These are phyloP conservation scores for Danaus chrysippus DNA, from an alignment of 2,888 invertebrate genomes.

Conservation along the genomic window DNA sequence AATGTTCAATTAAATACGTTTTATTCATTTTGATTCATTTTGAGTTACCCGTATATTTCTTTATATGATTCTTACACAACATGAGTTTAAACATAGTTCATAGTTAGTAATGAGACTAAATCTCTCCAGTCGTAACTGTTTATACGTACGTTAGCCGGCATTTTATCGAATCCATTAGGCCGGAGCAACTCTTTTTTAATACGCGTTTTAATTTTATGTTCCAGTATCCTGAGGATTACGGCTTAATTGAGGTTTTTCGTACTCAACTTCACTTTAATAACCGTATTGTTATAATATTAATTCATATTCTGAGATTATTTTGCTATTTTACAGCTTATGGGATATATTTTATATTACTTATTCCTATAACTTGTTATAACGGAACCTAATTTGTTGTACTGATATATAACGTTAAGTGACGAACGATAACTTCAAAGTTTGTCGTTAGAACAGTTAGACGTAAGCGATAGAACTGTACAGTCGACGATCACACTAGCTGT, in stretches of 20 bases:
- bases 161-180: conserved; percentile 70
- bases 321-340: conserved; percentile 2
- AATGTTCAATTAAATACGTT: too few relatives aligned
- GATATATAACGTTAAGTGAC: background rate
- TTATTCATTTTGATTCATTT: too few relatives aligned
- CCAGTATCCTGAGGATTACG: conserved; percentile 61
- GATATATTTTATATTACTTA: background rate
- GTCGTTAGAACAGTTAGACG: conserved; percentile 20
- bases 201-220: conserved; percentile 72
- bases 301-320: conserved; percentile 20
- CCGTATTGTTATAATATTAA: conserved; percentile 21
- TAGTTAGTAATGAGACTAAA: conserved; percentile 46
- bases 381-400: background rate
- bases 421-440: conserved; percentile 14
- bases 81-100: background rate
- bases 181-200: conserved; percentile 67
- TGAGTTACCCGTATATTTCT: too few relatives aligned
- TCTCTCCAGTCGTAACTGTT: conserved; percentile 51
- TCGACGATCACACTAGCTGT: conserved; percentile 28
- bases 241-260: conserved; percentile 61
- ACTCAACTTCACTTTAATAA: conserved; percentile 46
- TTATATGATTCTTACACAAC: too few relatives aligned
- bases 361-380: too few relatives aligned
- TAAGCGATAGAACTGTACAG: conserved; percentile 17
- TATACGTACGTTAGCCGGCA: conserved; percentile 59